A percentile compares a stretch with the other conserved stretches of the same genome.
Conservation (phyloP, 2,113 vertebrate species). For the Calidris pygmaea region DNA sequence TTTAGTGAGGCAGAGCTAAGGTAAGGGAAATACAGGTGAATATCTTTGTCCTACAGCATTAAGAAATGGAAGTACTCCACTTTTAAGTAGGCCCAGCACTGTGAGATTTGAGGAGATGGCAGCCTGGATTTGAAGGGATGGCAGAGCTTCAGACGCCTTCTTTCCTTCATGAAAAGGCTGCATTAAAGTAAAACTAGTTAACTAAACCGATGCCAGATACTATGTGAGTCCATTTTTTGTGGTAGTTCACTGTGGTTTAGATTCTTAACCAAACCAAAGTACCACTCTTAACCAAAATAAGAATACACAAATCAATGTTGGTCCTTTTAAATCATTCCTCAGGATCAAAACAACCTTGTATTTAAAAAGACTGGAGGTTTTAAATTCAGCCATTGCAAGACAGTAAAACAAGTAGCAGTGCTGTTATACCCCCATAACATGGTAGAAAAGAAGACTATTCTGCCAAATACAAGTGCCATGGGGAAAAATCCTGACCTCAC, state of each 20-base stretch:
- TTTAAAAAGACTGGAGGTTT: not conserved
- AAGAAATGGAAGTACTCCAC: not conserved
- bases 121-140: not conserved
- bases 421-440: not conserved
- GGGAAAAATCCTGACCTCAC: not conserved
- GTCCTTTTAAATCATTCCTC: not conserved
- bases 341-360: not conserved
- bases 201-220: not conserved
- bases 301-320: not conserved
- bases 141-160: not conserved
- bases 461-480: not conserved
- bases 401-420: not conserved
- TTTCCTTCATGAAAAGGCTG: not conserved
- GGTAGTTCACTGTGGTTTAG: not conserved
- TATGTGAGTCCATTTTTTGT: not conserved
- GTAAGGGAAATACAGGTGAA: not conserved
- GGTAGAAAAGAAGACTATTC: not conserved
- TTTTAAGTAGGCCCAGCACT: not conserved
- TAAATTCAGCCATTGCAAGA: not conserved
- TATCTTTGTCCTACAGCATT: not conserved
- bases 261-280: not conserved
- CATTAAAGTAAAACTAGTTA: not conserved
- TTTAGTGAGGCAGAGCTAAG: not conserved
- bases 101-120: not conserved
- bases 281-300: not conserved